phyloP scores from a whole-genome alignment of 2,797 vertebrate genomes.

The Erethizon dorsatum region DNA sequence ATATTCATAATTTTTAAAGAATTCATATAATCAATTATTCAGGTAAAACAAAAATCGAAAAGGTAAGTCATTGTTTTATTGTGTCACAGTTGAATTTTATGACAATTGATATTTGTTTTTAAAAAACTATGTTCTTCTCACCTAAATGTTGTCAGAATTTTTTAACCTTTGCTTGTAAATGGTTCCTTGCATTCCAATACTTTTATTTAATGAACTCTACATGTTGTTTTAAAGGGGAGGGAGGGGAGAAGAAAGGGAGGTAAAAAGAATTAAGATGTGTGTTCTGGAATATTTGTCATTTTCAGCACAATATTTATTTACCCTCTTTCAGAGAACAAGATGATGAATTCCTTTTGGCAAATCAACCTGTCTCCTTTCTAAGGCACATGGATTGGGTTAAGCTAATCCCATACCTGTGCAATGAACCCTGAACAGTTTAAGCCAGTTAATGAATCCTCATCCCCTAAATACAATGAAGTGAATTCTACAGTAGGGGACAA shows the following conservation, averaged over 20 bases:
- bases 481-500: background rate
- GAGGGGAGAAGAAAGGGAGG: background rate
- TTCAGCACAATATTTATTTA: background rate
- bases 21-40: background rate
- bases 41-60: background rate
- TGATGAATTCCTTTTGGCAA: background rate
- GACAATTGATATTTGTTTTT: background rate
- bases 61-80: background rate
- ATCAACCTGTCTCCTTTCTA: background rate
- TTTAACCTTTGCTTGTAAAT: background rate
- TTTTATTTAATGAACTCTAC: background rate
- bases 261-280: background rate
- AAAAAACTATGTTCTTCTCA: background rate
- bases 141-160: background rate
- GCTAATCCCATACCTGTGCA: background rate
- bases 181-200: background rate
- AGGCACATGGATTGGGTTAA: background rate
- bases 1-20: background rate
- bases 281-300: background rate
- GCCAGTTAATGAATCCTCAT: background rate
- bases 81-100: background rate
- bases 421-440: background rate
- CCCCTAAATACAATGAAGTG: background rate
- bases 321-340: background rate
- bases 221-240: background rate